Evolutionary conservation across 2,113 vertebrate species (phyloP).

Genomic region (Pogona vitticeps): DNA sequence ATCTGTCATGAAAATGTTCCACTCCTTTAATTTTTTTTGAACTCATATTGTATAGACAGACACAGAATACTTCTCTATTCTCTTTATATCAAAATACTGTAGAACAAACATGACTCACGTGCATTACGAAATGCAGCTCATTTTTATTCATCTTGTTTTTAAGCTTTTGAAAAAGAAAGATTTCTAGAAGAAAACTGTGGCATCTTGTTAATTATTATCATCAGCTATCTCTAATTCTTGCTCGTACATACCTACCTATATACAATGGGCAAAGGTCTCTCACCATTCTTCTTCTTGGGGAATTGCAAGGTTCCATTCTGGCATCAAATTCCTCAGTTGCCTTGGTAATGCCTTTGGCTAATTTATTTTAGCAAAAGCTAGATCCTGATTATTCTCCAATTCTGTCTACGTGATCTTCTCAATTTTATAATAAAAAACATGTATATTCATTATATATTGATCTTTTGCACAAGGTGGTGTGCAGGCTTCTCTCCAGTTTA

Average conservation of each 20-base stretch:
- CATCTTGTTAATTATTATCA: background rate
- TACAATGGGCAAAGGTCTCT: background rate
- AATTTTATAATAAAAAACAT: background rate
- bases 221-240: background rate
- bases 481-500: background rate
- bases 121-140: constrained; percentile 40
- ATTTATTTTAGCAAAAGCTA: background rate
- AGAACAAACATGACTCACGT: constrained; percentile 23
- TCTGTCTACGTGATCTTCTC: background rate
- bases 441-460: background rate
- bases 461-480: background rate
- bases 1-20: background rate
- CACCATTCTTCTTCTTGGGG: background rate
- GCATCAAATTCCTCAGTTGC: background rate
- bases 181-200: background rate
- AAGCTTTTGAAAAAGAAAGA: constrained; percentile 31
- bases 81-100: constrained; percentile 20
- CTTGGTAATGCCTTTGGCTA: background rate
- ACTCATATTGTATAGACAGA: background rate
- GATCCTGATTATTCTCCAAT: background rate
- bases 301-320: background rate
- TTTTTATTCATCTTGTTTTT: constrained; percentile 28
- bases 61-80: constrained; percentile 7
- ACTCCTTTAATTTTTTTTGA: background rate
- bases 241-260: background rate